phyloP scores from a whole-genome alignment of 1,140 invertebrate species.

The Drosophila saltans region DNA sequence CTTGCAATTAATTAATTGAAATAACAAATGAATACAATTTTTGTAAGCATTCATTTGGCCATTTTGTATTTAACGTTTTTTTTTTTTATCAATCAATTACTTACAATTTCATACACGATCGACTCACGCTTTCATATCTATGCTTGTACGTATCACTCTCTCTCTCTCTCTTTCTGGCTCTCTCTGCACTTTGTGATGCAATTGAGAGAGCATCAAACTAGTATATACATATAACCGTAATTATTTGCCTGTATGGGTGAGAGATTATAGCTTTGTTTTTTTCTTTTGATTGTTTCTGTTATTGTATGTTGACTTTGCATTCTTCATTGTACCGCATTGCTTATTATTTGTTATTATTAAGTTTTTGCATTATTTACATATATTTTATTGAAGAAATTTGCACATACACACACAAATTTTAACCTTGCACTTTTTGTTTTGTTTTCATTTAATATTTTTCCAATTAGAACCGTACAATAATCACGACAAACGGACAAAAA shows the following conservation, averaged over 20 bases:
- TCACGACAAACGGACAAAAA: neutral
- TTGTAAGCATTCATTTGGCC: no score
- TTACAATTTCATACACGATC: neutral
- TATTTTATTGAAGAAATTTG: neutral
- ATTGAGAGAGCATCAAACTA: slow-evolving; percentile 44
- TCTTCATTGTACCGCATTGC: neutral
- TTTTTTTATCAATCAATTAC: neutral
- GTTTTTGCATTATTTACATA: slow-evolving; percentile 2
- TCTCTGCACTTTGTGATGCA: slow-evolving; percentile 54
- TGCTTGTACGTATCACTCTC: neutral
- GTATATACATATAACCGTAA: neutral
- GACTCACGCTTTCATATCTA: slow-evolving; percentile 2
- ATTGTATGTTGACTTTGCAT: slow-evolving; percentile 1
- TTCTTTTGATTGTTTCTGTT: slow-evolving; percentile 1
- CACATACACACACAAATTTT: neutral
- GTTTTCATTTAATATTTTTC: slow-evolving; percentile 7
- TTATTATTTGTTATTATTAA: neutral
- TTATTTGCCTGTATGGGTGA: slow-evolving; percentile 12
- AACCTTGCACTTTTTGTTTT: neutral
- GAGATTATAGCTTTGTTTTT: slow-evolving; percentile 19
- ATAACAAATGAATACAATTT: neutral
- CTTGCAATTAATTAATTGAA: slow-evolving; percentile 12
- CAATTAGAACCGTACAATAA: neutral
- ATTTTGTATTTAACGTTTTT: neutral
- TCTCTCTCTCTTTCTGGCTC: neutral